Evolutionary conservation across 1,140 invertebrate species (phyloP), one percentile per base, ranked within the genome.

Genomic region (Drosophila nannoptera): DNA sequence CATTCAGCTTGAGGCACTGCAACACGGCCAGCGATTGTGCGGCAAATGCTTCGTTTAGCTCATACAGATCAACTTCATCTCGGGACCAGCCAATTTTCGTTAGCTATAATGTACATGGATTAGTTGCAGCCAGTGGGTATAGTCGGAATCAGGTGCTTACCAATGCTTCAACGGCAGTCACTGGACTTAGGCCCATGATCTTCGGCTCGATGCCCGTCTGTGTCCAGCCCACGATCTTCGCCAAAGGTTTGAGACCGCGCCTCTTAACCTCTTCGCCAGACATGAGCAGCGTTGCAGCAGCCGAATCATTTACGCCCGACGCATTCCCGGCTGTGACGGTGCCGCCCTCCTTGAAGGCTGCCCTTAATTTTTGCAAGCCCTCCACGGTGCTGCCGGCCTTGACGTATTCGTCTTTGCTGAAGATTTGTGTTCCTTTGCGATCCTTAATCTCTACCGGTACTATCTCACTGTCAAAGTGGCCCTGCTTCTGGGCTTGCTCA

Each of bases 1-100:
- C 56, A 90, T 97, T 92, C 63, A 96, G 59, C 9, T 92, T 91
- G 0, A 99, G 91, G 67, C 92, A 91, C 55, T 91, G 90, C 1
- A 93, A 58, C 32, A 94, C 93, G 22, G 93, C 92, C 12, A 97
- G 74, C 0, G 93, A 91, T 90, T 97, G 94, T 9, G 93, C 92
- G 11, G 95, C 95, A 90, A 96, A 97, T 0, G 95, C 96, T 90
- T 97, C 96, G 81, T 97, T 97, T 45, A 99, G 88, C 91, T 98
- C 97, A 87, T 94, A 96, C 2, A 97, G 90, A 91, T 98, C 96
- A 31, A 98, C 96, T 69, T 97, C 93, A 12, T 96, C 93, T 45
- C 94, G 93, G 0, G 87, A 90, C 96, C 96, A 97, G 4, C 92
- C 91, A n/a, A 94, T 92, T 91, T 96, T 96, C 59, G 92, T 87